Percentiles rank a stretch among this genome's conserved stretches.
Evolutionary conservation across 2,888 invertebrate species (phyloP).

Genomic region (Caenorhabditis drosophilae): DNA sequence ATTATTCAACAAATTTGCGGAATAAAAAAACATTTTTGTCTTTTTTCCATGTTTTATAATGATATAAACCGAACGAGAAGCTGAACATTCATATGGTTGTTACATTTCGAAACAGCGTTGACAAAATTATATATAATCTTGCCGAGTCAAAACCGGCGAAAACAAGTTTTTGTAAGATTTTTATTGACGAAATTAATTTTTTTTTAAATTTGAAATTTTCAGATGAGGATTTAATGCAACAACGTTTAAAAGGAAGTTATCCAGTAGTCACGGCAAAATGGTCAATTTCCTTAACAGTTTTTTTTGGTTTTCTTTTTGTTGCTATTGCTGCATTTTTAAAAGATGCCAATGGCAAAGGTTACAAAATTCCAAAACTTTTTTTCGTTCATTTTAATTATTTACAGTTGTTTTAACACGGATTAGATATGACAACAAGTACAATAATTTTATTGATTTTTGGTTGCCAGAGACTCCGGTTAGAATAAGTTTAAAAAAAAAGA

Average conservation of each 20-base stretch:
- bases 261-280: constrained; percentile 3
- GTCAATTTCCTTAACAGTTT: constrained; percentile 20
- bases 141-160: too few species aligned
- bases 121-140: too few species aligned
- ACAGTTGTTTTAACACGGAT: constrained; percentile 6
- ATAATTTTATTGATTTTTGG: constrained; percentile 5
- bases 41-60: too few species aligned
- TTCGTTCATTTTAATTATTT: background rate
- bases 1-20: too few species aligned
- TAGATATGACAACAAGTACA: constrained; percentile 10
- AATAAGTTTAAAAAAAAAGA: constrained; percentile 3
- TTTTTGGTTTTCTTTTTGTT: constrained; percentile 24
- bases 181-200: background rate
- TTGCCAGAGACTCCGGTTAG: background rate
- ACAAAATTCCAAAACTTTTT: background rate
- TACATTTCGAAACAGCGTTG: too few species aligned
- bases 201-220: background rate
- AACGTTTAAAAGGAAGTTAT: constrained; percentile 15
- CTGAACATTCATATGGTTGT: too few species aligned
- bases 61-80: too few species aligned
- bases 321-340: constrained; percentile 18
- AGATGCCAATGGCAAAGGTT: constrained; percentile 25
- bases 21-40: too few species aligned
- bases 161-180: too few species aligned
- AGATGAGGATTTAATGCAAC: constrained; percentile 19